Percentiles rank a stretch among this genome's conserved stretches.
These are phyloP conservation scores for Hedychridium roseum DNA, from an alignment of 2,888 invertebrate species.

Conservation along the genomic window DNA sequence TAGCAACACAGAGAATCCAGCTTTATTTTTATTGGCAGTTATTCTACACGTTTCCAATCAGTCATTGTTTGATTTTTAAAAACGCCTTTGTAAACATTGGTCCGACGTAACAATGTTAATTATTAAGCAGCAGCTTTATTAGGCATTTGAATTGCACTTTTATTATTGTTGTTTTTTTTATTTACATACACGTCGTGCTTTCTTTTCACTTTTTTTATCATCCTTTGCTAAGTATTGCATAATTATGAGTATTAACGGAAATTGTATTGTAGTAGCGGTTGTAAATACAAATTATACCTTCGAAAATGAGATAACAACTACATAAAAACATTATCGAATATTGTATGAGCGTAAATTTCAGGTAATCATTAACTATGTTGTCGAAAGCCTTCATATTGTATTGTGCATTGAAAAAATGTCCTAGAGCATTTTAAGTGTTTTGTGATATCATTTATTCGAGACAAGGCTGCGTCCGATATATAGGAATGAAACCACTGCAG, in stretches of 20 bases:
- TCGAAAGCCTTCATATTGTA: not conserved
- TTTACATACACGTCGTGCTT: constrained; percentile 33
- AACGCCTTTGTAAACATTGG: constrained; percentile 38
- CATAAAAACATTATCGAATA: constrained; percentile 19
- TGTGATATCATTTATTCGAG: not conserved
- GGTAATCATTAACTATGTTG: constrained; percentile 13
- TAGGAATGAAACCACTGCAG: constrained; percentile 18
- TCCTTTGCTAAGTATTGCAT: constrained; percentile 32
- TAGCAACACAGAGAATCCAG: constrained; percentile 25
- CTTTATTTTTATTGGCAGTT: constrained; percentile 47
- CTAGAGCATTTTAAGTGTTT: not conserved
- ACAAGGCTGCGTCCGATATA: not conserved
- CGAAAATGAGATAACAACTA: constrained; percentile 23
- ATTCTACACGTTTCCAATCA: constrained; percentile 47
- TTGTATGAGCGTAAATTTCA: not conserved
- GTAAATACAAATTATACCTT: constrained; percentile 20
- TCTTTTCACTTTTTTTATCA: constrained; percentile 20
- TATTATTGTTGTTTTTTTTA: constrained; percentile 37
- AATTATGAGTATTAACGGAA: constrained; percentile 42
- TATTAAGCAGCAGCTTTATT: constrained; percentile 38
- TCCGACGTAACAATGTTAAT: constrained; percentile 41
- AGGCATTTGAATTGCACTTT: constrained; percentile 54
- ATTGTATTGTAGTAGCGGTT: constrained; percentile 18
- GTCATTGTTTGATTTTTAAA: constrained; percentile 41
- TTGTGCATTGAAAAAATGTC: constrained; percentile 10